Conservation (phyloP, 2,797 vertebrate genomes). For the Lithobates sylvaticus region DNA sequence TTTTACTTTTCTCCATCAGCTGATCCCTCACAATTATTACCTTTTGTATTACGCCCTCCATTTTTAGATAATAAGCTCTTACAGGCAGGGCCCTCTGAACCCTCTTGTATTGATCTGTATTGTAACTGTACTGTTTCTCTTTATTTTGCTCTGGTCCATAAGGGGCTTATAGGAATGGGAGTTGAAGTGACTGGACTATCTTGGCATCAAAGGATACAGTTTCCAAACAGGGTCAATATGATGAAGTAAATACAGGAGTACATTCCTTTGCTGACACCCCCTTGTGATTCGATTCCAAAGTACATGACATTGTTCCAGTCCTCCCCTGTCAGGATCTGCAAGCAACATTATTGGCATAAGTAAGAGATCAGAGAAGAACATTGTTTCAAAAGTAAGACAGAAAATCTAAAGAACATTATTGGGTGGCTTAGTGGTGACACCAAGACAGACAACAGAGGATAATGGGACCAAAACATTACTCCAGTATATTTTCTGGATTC, state of each 20-base stretch:
- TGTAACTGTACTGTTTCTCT: no score
- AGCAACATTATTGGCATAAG: background rate
- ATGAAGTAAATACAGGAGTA: conserved; percentile 97
- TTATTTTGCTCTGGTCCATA: no score
- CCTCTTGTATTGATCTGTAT: no score
- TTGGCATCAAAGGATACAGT: conserved; percentile 90
- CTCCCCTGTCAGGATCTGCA: conserved; percentile 92
- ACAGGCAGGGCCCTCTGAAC: no score
- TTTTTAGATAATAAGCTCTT: no score
- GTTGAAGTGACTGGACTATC: background rate
- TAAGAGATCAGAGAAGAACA: background rate
- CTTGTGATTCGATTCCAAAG: conserved; percentile 92
- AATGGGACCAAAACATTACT: background rate
- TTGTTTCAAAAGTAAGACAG: background rate
- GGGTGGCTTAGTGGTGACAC: no score
- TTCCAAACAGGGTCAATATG: conserved; percentile 92
- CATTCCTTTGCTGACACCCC: conserved; percentile 91
- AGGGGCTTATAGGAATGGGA: no score
- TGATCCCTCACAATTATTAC: no score
- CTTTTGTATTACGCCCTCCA: no score
- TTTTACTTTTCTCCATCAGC: no score
- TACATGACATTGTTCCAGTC: conserved; percentile 99
- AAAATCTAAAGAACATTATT: background rate
- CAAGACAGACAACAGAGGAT: no score
- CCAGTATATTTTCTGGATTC: background rate